These are phyloP conservation scores for Vesta saturnalis DNA, from an alignment of 2,888 invertebrate species.

Conservation along the genomic window DNA sequence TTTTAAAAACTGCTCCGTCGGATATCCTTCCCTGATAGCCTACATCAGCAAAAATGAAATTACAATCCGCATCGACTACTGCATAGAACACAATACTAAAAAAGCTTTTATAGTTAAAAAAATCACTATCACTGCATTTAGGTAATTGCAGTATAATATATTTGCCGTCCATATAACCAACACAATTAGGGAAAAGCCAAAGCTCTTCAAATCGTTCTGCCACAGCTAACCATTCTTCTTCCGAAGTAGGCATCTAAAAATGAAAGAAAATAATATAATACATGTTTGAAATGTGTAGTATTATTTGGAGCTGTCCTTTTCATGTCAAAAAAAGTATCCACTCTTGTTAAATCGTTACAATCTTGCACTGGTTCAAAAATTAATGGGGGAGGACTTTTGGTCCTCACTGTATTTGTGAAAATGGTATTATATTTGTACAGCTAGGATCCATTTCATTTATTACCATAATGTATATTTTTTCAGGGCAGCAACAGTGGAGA, in stretches of 20 bases:
- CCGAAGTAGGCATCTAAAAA: background rate
- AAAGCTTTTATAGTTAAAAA: slow-evolving; percentile 2
- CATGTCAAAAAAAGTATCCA: background rate
- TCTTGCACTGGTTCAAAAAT: background rate
- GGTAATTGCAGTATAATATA: background rate
- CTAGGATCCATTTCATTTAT: background rate
- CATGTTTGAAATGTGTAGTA: background rate
- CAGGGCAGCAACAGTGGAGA: slow-evolving; percentile 5
- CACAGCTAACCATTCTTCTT: background rate
- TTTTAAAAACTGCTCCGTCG: too few species aligned
- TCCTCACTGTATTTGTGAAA: too few species aligned
- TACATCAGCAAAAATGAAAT: too few species aligned
- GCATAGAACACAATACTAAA: slow-evolving; percentile 11
- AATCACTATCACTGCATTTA: slow-evolving; percentile 2
- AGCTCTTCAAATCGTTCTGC: background rate
- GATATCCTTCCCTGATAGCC: too few species aligned
- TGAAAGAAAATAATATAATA: background rate
- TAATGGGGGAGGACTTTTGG: too few species aligned
- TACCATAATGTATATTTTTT: background rate
- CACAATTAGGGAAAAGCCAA: slow-evolving; percentile 1
- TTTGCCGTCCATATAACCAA: slow-evolving; percentile 4
- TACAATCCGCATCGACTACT: too few species aligned
- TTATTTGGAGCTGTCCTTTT: background rate
- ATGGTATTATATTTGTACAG: too few species aligned
- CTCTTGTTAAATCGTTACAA: background rate